Evolutionary conservation across 2,888 invertebrate genomes (phyloP).

Genomic region (Coecobrya sp.): DNA sequence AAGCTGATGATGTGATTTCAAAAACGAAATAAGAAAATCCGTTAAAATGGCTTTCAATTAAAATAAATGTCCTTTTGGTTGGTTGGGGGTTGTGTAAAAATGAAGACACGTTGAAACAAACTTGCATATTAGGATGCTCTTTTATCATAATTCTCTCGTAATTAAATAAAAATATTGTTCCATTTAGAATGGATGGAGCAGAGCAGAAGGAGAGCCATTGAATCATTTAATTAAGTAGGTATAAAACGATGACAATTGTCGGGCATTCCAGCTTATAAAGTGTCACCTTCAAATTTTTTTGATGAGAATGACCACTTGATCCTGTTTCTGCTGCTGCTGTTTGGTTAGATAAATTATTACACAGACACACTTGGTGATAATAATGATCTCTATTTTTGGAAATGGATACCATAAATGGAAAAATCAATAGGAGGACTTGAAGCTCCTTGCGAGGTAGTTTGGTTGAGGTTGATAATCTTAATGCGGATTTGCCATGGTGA

Average conservation of each 20-base stretch:
- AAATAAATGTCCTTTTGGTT: not conserved
- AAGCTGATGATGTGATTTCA: conserved; percentile 21
- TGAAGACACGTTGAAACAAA: too few relatives aligned
- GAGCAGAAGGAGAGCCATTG: not conserved
- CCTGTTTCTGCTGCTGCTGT: not conserved
- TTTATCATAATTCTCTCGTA: too few relatives aligned
- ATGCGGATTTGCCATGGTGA: too few relatives aligned
- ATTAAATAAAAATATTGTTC: too few relatives aligned
- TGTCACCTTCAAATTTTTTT: not conserved
- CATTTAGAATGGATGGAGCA: too few relatives aligned
- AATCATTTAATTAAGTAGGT: too few relatives aligned
- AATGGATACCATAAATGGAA: not conserved
- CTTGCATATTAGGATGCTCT: too few relatives aligned
- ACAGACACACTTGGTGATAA: not conserved
- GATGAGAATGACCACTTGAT: conserved; percentile 1
- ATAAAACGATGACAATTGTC: too few relatives aligned
- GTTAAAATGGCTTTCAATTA: conserved; percentile 24
- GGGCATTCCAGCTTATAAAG: too few relatives aligned
- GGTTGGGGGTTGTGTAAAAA: too few relatives aligned
- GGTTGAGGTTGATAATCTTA: too few relatives aligned
- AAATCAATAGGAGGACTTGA: not conserved
- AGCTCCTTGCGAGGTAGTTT: not conserved
- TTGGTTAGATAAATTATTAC: too few relatives aligned
- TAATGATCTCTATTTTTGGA: not conserved
- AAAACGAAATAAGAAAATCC: not conserved